Evolutionary conservation across 2,888 invertebrate genomes (phyloP), one percentile per base, ranked within the genome.

Genomic region (Nymphalis c-album): DNA sequence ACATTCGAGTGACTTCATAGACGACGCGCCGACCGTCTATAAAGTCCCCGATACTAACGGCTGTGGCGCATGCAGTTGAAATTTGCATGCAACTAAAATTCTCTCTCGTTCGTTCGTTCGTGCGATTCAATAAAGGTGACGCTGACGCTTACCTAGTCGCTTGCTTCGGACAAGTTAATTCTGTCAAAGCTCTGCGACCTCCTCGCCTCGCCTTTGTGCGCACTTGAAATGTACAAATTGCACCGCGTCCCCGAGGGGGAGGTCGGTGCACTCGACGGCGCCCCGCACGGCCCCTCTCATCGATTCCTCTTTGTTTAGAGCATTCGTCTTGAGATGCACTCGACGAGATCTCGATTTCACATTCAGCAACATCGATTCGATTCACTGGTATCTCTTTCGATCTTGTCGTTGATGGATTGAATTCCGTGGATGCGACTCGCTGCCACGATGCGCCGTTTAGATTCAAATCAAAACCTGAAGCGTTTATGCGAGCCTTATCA

Each of bases 211-310:
- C 88, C 88, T 92, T 91, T 91, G 91, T 91, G 86, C 89, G 90
- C 88, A 90, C 90, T 92, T 91, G 91, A 92, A 91, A 91, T 90
- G 91, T 91, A 92, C 91, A 91, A 92, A 91, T 92, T 91, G 91
- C 93, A 91, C 85, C 85, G 88, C 86, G 86, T 84, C 83, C 80
- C 80, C 84, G 77, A 76, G 82, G 86, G 85, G 78, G 86, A 85
- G 86, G 90, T 89, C 87, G 88, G 85, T 82, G 87, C 88, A 87
- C 88, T 87, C 86, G 81, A 80, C 83, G 81, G 83, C 84, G 82
- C 78, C 80, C 82, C 84, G 83, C 84, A 80, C 85, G 78, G 78
- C 82, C 80, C 81, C 83, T 83, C 85, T 85, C 89, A 89, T 91
- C 90, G 91, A 91, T 91, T 90, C 90, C 86, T 90, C 90, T 91